Evolutionary conservation across 2,113 vertebrate genomes (phyloP).

Genomic region (Symphodus melops): DNA sequence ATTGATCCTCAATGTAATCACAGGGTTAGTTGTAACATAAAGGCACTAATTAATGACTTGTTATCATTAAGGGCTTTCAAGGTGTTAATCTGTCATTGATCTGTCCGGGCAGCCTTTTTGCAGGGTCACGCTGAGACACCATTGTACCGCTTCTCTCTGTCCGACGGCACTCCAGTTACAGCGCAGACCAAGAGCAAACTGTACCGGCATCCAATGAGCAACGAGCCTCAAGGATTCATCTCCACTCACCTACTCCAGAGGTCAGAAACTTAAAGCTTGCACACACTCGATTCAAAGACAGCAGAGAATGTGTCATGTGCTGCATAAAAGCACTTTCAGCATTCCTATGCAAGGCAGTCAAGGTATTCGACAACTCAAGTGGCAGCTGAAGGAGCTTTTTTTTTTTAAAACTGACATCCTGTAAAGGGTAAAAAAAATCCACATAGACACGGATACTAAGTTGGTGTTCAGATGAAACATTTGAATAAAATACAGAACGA

Average conservation of each 20-base stretch:
- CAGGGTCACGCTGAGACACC: conserved; percentile 96
- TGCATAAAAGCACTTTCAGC: conserved; percentile 32
- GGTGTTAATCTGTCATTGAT: conserved; percentile 27
- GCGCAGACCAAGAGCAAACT: conserved; percentile 97
- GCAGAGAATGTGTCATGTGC: conserved; percentile 21
- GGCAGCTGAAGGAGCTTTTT: conserved; percentile 61
- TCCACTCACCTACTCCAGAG: conserved; percentile 97
- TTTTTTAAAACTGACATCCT: conserved; percentile 40
- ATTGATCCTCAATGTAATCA: conserved; percentile 43
- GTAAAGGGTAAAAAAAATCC: conserved; percentile 27
- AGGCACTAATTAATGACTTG: conserved; percentile 32
- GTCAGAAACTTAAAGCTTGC: conserved; percentile 66
- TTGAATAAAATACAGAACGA: neutral
- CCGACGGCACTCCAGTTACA: conserved; percentile 95
- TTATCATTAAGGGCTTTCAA: conserved; percentile 15
- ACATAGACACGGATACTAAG: neutral
- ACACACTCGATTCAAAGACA: conserved; percentile 6
- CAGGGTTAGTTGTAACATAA: conserved; percentile 5
- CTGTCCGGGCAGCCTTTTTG: conserved; percentile 86
- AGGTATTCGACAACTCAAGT: conserved; percentile 56
- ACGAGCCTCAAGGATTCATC: conserved; percentile 93
- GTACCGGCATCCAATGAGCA: conserved; percentile 92
- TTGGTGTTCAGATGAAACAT: neutral
- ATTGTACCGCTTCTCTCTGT: conserved; percentile 93
- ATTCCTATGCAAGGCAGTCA: conserved; percentile 24